Evolutionary conservation across 2,113 vertebrate species (phyloP), one percentile per base, ranked within the genome.

Genomic region (Clarias macrocephalus): DNA sequence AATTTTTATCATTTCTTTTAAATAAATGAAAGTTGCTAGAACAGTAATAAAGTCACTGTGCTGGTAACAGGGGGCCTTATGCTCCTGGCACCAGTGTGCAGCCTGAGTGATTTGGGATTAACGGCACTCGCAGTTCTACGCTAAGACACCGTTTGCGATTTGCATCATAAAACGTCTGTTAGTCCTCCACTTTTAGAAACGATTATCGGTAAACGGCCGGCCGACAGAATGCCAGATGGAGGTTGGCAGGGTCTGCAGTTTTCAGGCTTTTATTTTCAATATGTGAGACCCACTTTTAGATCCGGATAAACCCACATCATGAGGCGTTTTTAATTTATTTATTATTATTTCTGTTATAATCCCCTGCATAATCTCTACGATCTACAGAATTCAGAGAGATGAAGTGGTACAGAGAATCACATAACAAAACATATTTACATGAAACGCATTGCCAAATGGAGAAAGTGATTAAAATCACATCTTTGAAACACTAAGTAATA

Each of bases 381-480:
- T 80, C 92, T 93, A 92, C 91, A 94, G 92, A 93, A 92, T 92
- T 91, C 93, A 90, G 90, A 72, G 84, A 85, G 83, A 91, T 93
- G 93, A 95, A 95, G 92, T 93, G 91, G 92, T 92, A 88, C 82
- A 88, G 90, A 94, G 91, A 92, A 90, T 93, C 89, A 86, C 93
- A 95, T 94, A 94, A 90, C 48, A 48, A 91, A 95, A 94, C 92
- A 94, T 95, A 94, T 95, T 95, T 94, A 94, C 93, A 93, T 92
- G 91, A 91, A 91, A 92, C 91, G 93, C 92, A 94, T 95, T 94
- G 95, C 76, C 33, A 59, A 60, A 28, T 60, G 11, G 57, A 82
- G 87, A 91, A 88, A 94, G 93, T 93, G 91, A 95, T 94, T 93
- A 92, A 90, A 93, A 92, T 91, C 93, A 93, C 91, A 91, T 87